Base-by-base conservation (phyloP, 2,888 invertebrate species). In the Tiliacea aurago region DNA sequence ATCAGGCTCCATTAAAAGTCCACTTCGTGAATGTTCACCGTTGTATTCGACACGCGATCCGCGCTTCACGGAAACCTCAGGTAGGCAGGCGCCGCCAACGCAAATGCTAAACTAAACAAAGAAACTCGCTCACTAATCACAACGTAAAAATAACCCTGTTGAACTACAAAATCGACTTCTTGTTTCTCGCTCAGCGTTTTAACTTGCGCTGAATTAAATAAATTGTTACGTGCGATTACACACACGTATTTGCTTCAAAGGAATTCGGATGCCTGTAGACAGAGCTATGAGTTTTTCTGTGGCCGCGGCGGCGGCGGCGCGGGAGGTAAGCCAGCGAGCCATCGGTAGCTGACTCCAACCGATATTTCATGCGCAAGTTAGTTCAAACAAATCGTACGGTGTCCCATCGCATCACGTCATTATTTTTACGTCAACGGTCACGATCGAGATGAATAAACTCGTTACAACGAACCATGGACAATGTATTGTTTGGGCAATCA, bases 381-480 rank as follows among this genome's bases (percentile, higher is more conserved):
- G 95, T 94, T 96, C 94, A 95, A 96, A 96, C 95, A 96, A 96
- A 96, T 96, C 95, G 94, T 96, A 95, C 94, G 95, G 93, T 94
- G 96, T 95, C 95, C 89, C 91, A 90, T 92, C 90, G 80, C 67
- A 94, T 96, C 90, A 90, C 84, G 89, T 96, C 95, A 95, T 89
- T 86, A 87, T 90, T 92, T 91, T 91, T 91, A 90, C 90, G 88
- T 90, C 90, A 89, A 83, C 88, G 93, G 81, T 85, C 90, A 89
- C 88, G 85, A 81, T 83, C 86, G 76, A 80, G 81, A 84, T 82
- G 83, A 83, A 82, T 83, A 85, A 84, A 84, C 85, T 83, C 77
- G 80, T 83, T 86, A 84, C 76, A 86, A 73, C 78, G 75, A 78
- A 70, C 73, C 76, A 59, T 78, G 82, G 82, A 86, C 87, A 86